Conservation (phyloP, 53 echinoderm and acorn worm genomes). For the Echinometra lucunter region DNA sequence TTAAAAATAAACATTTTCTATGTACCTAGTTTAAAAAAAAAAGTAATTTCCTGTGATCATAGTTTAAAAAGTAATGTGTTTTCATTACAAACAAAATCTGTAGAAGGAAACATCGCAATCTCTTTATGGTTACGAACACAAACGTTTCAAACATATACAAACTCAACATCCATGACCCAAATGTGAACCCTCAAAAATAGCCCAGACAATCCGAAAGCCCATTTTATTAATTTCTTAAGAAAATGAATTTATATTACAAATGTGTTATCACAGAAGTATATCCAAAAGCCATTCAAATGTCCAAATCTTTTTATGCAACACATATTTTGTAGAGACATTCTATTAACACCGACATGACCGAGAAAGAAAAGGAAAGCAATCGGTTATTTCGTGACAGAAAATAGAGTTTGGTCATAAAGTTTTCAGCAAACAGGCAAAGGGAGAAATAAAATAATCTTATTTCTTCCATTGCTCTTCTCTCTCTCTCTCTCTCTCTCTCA, state of each 20-base stretch:
- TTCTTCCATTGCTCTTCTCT: no score
- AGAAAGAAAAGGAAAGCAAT: not conserved
- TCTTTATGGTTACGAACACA: no score
- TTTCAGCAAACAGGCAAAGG: not conserved
- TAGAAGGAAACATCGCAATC: no score
- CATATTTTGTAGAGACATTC: not conserved
- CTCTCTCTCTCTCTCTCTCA: no score
- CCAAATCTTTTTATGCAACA: not conserved
- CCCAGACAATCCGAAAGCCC: not conserved
- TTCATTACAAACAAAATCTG: no score
- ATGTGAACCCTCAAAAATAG: not conserved
- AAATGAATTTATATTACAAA: not conserved
- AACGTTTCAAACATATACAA: not conserved
- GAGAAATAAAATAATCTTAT: no score
- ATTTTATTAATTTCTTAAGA: not conserved
- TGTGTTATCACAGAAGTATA: not conserved
- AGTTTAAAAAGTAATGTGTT: no score
- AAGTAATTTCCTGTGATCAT: no score
- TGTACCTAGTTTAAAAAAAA: no score
- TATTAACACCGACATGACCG: not conserved
- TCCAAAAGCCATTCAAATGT: not conserved
- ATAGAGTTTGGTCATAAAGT: conserved; percentile 9
- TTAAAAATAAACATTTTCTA: no score
- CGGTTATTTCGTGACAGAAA: not conserved
- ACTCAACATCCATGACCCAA: not conserved